Evolutionary conservation across 2,113 vertebrate genomes (phyloP).

Genomic region (Nyctibius bracteatus): DNA sequence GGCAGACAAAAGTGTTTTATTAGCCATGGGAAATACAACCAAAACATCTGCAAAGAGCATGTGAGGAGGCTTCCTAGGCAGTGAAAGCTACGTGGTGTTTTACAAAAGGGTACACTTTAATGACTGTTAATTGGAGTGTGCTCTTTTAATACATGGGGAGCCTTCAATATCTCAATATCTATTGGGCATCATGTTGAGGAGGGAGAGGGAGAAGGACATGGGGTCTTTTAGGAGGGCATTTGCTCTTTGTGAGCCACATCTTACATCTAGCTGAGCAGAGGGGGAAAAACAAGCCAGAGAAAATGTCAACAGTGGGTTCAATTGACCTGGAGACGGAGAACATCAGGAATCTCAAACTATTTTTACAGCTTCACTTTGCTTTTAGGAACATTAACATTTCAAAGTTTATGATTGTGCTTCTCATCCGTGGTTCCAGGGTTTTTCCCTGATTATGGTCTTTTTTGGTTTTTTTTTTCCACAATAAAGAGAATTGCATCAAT

Average conservation of each 20-base stretch:
- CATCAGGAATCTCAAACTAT: neutral
- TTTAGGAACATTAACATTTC: constrained; percentile 61
- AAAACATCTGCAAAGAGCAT: neutral
- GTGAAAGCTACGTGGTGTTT: neutral
- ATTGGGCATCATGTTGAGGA: neutral
- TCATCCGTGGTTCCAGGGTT: neutral
- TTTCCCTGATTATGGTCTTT: neutral
- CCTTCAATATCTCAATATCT: constrained; percentile 43
- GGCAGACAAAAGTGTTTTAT: neutral
- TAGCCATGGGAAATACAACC: neutral
- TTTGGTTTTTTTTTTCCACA: neutral
- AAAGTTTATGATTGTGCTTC: neutral
- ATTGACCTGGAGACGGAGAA: constrained; percentile 20
- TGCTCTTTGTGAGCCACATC: constrained; percentile 26
- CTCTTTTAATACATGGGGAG: constrained; percentile 9
- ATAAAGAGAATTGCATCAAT: neutral
- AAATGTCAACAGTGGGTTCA: constrained; percentile 62
- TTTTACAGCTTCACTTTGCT: constrained; percentile 22
- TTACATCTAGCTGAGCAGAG: constrained; percentile 34
- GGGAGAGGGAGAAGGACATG: neutral
- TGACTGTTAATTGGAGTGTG: constrained; percentile 52
- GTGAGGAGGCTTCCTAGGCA: neutral
- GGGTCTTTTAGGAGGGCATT: constrained; percentile 40
- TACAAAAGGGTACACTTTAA: neutral
- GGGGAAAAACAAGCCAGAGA: neutral